Base-by-base conservation (phyloP, 2,888 invertebrate genomes). In the Oxyteleia sp. region DNA sequence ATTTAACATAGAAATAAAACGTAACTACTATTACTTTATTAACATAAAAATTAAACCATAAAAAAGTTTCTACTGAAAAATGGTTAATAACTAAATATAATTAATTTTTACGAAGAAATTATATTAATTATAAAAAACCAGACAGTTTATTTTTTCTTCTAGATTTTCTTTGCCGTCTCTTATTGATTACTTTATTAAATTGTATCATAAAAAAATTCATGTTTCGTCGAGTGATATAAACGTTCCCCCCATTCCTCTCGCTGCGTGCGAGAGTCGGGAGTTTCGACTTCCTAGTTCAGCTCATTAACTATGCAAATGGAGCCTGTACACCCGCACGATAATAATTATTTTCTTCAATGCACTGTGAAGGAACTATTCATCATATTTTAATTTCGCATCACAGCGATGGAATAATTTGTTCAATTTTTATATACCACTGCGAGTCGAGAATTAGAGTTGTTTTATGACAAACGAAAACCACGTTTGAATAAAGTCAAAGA, bases 231-330 rank as follows among this genome's bases (percentile, higher is more conserved):
- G 41, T 71, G 71, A 63, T 64, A 79, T 71, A 64, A 64, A 72
- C 29, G n/a, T 64, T 71, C 64, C 45, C 57, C 57, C 29, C 38
- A 61, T 64, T 80, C 59, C 59, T 64, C 49, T 20, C 4, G 57
- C 75, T 79, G 78, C 79, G 66, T 74, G 83, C 74, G 13, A 76
- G 29, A 55, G 55, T 29, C 26, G 47, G 16, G 59, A 51, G 61
- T 78, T 72, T 64, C 72, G 18, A 68, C 78, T 82, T 72, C 82
- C 82, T 74, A 61, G 61, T 78, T 49, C 26, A 59, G 13, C 69
- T 79, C 64, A 74, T 83, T 83, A 74, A 47, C 43, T 66, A 84
- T 84, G 83, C 75, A 84, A 84, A 84, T 84, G 75, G 66, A 75
- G 64, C 69, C 71, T 71, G 69, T 66, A 75, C 71, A 75, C 63